A percentile compares a stretch with the other conserved stretches of the same genome.
Evolutionary conservation across 2,888 invertebrate genomes (phyloP).

Genomic region (Bhutanitis thaidina): DNA sequence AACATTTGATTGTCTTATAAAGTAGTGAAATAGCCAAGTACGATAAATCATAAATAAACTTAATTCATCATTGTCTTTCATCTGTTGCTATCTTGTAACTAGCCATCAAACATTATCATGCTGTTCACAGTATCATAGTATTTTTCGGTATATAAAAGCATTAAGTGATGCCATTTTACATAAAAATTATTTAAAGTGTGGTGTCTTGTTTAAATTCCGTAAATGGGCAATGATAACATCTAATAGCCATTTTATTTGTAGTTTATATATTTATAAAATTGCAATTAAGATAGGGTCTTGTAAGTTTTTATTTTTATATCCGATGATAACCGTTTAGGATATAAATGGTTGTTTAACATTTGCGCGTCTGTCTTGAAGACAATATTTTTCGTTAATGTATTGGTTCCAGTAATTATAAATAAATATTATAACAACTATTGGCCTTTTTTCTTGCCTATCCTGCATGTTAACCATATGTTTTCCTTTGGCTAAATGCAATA

Average conservation of each 20-base stretch:
- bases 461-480: conserved; percentile 58
- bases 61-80: background rate
- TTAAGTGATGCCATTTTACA: background rate
- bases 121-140: background rate
- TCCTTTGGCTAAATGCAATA: conserved; percentile 33
- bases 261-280: conserved; percentile 30
- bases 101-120: conserved; percentile 8
- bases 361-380: conserved; percentile 43
- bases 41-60: too few species aligned
- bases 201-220: conserved; percentile 4
- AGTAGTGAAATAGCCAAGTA: conserved; percentile 17
- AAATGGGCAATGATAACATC: conserved; percentile 21
- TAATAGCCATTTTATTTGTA: conserved; percentile 22
- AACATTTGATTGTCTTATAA: conserved; percentile 7
- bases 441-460: conserved; percentile 75
- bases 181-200: background rate
- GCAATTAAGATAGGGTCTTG: conserved; percentile 36
- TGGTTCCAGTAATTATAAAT: conserved; percentile 68
- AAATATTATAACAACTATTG: conserved; percentile 69
- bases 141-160: conserved; percentile 5
- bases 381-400: conserved; percentile 50
- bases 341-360: conserved; percentile 44
- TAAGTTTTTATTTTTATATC: conserved; percentile 75
- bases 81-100: conserved; percentile 18
- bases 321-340: conserved; percentile 47